phyloP scores from a whole-genome alignment of 1,140 invertebrate species.

The Hyposmocoma kahamanoa region DNA sequence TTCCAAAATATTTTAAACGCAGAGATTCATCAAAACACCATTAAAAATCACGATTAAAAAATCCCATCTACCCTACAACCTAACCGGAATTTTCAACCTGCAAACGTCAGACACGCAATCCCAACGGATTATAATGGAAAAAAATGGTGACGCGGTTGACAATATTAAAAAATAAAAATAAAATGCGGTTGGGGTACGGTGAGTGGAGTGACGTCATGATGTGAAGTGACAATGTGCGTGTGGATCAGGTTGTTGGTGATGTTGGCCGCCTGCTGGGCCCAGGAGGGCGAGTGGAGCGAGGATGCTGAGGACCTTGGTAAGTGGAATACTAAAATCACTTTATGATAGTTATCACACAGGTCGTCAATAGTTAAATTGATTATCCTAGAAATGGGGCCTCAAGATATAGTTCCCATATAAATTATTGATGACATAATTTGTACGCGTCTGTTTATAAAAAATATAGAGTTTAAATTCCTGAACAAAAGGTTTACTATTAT shows the following conservation, averaged over 20 bases:
- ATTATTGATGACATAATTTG: too few relatives aligned
- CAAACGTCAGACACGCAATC: slow-evolving; percentile 5
- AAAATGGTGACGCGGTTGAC: slow-evolving; percentile 4
- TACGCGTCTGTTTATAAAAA: too few relatives aligned
- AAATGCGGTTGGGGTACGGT: slow-evolving; percentile 8
- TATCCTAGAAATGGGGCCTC: too few relatives aligned
- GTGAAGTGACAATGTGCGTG: slow-evolving; percentile 49
- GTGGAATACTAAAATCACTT: slow-evolving; percentile 9
- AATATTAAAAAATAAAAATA: slow-evolving; percentile 13
- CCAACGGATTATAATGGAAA: slow-evolving; percentile 3
- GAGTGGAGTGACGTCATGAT: slow-evolving; percentile 28
- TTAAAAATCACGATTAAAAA: too few relatives aligned
- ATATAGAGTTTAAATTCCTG: too few relatives aligned
- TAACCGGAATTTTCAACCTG: neutral
- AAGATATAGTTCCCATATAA: too few relatives aligned
- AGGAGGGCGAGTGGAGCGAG: slow-evolving; percentile 65
- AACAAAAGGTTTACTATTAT: too few relatives aligned
- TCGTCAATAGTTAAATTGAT: too few relatives aligned
- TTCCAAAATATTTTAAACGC: too few relatives aligned
- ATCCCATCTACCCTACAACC: neutral
- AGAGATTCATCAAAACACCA: too few relatives aligned
- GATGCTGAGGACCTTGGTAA: slow-evolving; percentile 62
- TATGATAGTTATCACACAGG: neutral
- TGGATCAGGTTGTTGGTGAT: slow-evolving; percentile 55
- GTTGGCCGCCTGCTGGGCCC: slow-evolving; percentile 59